Evolutionary conservation across 1,140 invertebrate species (phyloP), one percentile per base, ranked within the genome.

Genomic region (Galleria mellonella): DNA sequence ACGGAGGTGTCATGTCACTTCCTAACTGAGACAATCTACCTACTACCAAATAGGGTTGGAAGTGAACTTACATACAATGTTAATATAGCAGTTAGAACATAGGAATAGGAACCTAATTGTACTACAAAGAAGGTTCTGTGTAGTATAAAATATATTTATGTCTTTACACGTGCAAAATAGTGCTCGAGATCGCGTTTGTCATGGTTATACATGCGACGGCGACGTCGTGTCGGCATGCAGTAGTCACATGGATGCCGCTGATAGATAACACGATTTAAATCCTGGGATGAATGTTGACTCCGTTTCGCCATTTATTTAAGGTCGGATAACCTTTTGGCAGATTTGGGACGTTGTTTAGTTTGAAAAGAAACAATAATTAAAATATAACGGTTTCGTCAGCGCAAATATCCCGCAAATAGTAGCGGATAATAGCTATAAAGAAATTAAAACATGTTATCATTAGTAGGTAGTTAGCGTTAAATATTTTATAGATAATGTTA

Each of bases 171-270:
- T 44, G 56, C 52, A 50, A 63, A 65, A 64, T 74, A 62, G 47
- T 70, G 59, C 44, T 37, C 50, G 43, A 74, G 68, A 71, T 74
- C 53, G 58, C 49, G 59, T 58, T 47, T 62, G 49, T 47, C 39
- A 41, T 31, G 11, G 12, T 35, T 12, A 14, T 35, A 35, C 32
- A 35, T 14, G 32, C 15, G 12, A 32, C 33, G 35, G 41, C 47
- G 36, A 29, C 28, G 51, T 60, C 75, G 73, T 77, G 75, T 66
- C 56, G 75, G 74, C 61, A 82, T 72, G 72, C 66, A 43, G 51
- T 32, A 43, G 17, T 23, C 17, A 51, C 47, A 42, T 37, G 65
- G 71, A 75, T 79, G 72, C 60, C 59, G 72, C 37, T 55, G 45
- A 75, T 63, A 68, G 74, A 82, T 82, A 82, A 70, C 30, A 29